These are phyloP conservation scores for Parnassius smintheus DNA, from an alignment of 2,888 invertebrate genomes.

Conservation along the genomic window DNA sequence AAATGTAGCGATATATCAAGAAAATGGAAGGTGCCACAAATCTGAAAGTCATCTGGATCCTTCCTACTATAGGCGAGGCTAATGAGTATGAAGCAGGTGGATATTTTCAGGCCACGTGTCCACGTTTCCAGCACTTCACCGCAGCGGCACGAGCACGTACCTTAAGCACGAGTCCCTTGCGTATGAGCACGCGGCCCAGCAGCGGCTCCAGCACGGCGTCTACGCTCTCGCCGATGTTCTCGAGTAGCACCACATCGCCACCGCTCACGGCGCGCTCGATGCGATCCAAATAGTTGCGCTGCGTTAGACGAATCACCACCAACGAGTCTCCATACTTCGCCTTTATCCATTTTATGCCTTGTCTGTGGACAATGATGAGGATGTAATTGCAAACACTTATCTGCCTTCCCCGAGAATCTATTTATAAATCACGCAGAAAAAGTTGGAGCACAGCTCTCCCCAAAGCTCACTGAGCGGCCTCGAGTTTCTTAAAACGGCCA, in stretches of 20 bases:
- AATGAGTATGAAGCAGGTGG: too few species aligned
- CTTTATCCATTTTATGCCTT: constrained; percentile 98
- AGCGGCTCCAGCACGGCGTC: constrained; percentile 96
- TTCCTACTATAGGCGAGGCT: too few species aligned
- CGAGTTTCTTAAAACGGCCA: too few species aligned
- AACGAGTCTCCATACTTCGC: constrained; percentile 88
- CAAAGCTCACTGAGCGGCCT: too few species aligned
- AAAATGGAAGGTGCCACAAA: too few species aligned
- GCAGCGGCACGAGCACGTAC: constrained; percentile 36
- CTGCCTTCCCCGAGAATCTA: too few species aligned
- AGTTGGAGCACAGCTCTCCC: too few species aligned
- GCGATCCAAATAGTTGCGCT: constrained; percentile 90
- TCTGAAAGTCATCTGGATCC: too few species aligned
- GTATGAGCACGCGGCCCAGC: constrained; percentile 92
- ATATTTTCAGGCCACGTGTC: too few species aligned
- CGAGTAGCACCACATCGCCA: constrained; percentile 90
- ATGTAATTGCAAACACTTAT: neutral
- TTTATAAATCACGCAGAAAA: too few species aligned
- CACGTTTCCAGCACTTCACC: too few species aligned
- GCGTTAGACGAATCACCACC: constrained; percentile 88
- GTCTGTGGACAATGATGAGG: constrained; percentile 58
- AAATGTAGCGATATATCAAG: too few species aligned
- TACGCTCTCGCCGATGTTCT: constrained; percentile 93
- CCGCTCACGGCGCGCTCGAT: constrained; percentile 88
- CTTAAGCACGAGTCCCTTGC: constrained; percentile 89